Evolutionary conservation across 2,113 vertebrate genomes (phyloP), one percentile per base, ranked within the genome.

Genomic region (Porphyrio hochstetteri): DNA sequence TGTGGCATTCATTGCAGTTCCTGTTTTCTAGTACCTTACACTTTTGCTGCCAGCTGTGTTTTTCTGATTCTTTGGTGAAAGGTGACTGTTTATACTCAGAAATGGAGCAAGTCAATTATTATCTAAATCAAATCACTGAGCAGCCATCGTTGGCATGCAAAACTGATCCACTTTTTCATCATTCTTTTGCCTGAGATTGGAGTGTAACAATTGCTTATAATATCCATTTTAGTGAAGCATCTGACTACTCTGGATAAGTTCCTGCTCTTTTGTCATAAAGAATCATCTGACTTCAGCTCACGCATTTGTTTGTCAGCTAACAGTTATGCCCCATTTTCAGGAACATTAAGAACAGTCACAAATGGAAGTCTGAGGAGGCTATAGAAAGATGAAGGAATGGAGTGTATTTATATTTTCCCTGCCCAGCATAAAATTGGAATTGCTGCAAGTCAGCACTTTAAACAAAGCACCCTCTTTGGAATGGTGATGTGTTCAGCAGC

Each of bases 381-480:
- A 28, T 11, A 83, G 64, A 81, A 86, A 81, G 55, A 78, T 38
- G 68, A 86, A 23, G 36, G 82, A 86, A 59, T 40, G n/a, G 28
- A 75, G 6, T 67, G 11, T 67, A 50, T 77, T 83, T 92, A 14
- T 72, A 59, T 83, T 95, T 94, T 94, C 69, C 20, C 40, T 77
- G 56, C 35, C 42, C 36, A 67, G 50, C 29, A 57, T 59, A 81
- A 90, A 87, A 81, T 29, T 86, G 46, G 25, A 92, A 93, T 77
- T 83, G 13, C 42, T 93, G 67, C 69, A 90, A 82, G 84, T 93
- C 94, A 95, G 56, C 82, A 82, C 46, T 92, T 91, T 90, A 79
- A 96, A 94, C 68, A 88, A 91, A 92, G 44, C 46, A 53, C n/a
- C 20, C 16, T 90, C 52, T 91, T 88, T 95, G 44, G 38, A 83